Evolutionary conservation across 2,888 invertebrate genomes (phyloP), one percentile per base, ranked within the genome.

Genomic region (Dryococelus australis): DNA sequence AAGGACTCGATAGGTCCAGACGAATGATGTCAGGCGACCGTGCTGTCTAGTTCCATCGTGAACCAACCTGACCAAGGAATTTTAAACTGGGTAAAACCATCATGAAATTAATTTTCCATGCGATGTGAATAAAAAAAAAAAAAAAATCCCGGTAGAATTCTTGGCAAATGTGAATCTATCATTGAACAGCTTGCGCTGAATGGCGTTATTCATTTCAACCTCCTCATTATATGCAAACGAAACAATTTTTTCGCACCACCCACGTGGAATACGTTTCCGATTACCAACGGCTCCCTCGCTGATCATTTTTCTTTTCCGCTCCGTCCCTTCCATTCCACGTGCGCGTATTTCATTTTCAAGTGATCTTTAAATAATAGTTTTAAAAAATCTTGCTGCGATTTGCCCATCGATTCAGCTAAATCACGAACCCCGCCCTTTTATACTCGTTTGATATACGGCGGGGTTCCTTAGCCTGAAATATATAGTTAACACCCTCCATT

Each of bases 311-410:
- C 65, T 65, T 65, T 65, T 65, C 65, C 65, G 16, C 65, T 0
- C 20, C 65, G 65, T 65, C 65, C 65, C 8, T 65, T n/a, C 65
- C 65, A n/a, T 65, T 16, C 65, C 65, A 65, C 65, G 65, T n/a
- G 65, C 65, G 1, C n/a, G 24, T 65, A 65, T 65, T 65, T 65
- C 65, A 65, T 65, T 65, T 65, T n/a, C 65, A 65, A 65, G 65
- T 65, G n/a, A 65, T 65, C 65, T 65, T 65, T 65, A 65, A 65
- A 65, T 65, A 65, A 65, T 65, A 10, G 65, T 65, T 65, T n/a
- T 20, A 65, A n/a, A 65, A 65, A 65, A 65, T n/a, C 65, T 65
- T n/a, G 20, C 65, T 65, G 65, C 65, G 65, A 65, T 65, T 65
- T 65, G 20, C n/a, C 65, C 65, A 65, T n/a, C 20, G 20, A 20